Base-by-base conservation (phyloP, 2,113 vertebrate genomes). In the Centrocercus urophasianus region DNA sequence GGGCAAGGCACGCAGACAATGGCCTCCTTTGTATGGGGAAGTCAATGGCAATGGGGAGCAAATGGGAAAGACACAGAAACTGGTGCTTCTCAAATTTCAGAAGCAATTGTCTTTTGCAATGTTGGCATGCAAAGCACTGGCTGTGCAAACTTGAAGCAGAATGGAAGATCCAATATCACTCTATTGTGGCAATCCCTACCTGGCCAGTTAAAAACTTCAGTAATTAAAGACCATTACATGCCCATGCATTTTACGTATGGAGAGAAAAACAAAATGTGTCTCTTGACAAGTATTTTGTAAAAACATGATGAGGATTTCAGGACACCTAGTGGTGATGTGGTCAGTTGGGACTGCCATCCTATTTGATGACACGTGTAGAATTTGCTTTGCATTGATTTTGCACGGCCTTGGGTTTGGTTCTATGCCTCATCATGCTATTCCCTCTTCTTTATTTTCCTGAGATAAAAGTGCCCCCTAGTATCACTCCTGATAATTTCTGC, bases 21-120 rank as follows among this genome's bases (percentile, higher is more conserved):
- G 8, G 86, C 1, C 22, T 65, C 50, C 89, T 96, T 95, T 94
- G 93, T 92, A 6, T 15, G 10, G 7, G 70, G 40, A 43, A 70
- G 72, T 77, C 78, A 81, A 85, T 69, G 69, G 52, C 28, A 28
- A 67, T 40, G 69, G 63, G 67, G 83, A 71, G 47, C 36, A 40
- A 36, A 76, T 45, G 73, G 81, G 85, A 87, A 52, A 75, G 92
- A 48, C 24, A 18, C 1, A 52, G 73, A 66, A 83, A 38, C 50
- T 57, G 92, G 48, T 15, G 54, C 85, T 16, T 70, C 88, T 96
- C 91, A 8, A 6, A 21, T 95, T 96, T 87, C 95, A 75, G 32
- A 7, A 48, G 40, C 87, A 79, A 94, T 90, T 94, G 93, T 90
- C 65, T 38, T 78, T 30, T 57, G 83, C 72, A 79, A 16, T 9